Conservation (phyloP, 35 echinoderm and acorn worm species). For the Ptychodera flava region DNA sequence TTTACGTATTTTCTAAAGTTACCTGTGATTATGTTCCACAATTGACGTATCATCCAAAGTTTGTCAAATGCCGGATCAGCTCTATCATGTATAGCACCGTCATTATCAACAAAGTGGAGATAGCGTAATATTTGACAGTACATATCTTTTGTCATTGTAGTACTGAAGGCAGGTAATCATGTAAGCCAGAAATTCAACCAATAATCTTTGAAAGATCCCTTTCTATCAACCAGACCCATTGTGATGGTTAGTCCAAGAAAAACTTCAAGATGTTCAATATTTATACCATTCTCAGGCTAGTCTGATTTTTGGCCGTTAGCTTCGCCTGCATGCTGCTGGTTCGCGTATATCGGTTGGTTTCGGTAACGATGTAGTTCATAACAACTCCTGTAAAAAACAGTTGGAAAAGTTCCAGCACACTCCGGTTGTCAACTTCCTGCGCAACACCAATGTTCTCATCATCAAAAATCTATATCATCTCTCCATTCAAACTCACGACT, state of each 20-base stretch:
- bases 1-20: slow-evolving; percentile 3
- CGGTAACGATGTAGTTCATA: background rate
- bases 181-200: background rate
- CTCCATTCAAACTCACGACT: background rate
- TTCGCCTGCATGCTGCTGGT: background rate
- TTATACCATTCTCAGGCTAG: too few species aligned
- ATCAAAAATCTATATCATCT: background rate
- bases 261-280: background rate
- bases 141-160: background rate
- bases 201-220: background rate
- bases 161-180: background rate
- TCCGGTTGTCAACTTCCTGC: background rate
- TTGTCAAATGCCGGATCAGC: slow-evolving; percentile 13
- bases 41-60: slow-evolving; percentile 24
- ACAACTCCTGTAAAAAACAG: background rate
- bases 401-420: background rate
- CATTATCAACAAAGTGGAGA: slow-evolving; percentile 11
- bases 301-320: background rate
- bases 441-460: background rate
- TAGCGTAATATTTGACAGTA: background rate
- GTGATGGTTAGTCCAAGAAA: background rate
- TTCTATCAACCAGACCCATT: background rate
- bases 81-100: background rate
- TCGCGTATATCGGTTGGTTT: background rate
- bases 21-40: background rate